Evolutionary conservation across 2,797 vertebrate genomes (phyloP).

Genomic region (Forpus xanthops): DNA sequence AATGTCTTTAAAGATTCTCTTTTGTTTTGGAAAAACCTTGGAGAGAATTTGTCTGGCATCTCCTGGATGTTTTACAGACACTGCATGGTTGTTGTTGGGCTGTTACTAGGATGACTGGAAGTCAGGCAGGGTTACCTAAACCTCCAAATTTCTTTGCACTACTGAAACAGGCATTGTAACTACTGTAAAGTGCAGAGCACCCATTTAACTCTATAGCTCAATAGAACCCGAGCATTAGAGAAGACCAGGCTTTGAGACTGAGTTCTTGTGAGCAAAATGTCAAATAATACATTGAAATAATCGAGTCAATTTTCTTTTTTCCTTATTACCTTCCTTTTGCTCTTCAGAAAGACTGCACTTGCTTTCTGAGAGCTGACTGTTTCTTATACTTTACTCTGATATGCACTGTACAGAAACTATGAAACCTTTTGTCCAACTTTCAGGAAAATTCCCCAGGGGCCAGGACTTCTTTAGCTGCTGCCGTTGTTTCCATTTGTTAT

Average conservation of each 20-base stretch:
- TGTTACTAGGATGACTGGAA: constrained; percentile 46
- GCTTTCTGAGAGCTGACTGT: neutral
- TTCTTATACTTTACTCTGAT: neutral
- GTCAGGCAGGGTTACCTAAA: constrained; percentile 41
- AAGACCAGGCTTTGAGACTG: neutral
- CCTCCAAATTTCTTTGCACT: neutral
- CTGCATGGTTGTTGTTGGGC: neutral
- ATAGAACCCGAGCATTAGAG: neutral
- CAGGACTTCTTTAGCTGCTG: neutral
- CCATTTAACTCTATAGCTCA: neutral
- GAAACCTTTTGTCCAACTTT: constrained; percentile 12
- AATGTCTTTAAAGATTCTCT: constrained; percentile 37
- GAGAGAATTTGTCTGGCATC: constrained; percentile 51
- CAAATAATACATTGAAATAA: neutral
- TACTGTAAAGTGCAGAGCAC: neutral
- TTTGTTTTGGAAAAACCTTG: constrained; percentile 54
- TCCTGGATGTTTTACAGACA: constrained; percentile 30
- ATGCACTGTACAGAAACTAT: neutral
- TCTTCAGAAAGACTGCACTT: neutral
- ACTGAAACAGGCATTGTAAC: neutral
- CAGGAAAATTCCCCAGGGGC: neutral
- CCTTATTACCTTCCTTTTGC: neutral
- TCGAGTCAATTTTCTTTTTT: neutral
- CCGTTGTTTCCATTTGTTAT: neutral
- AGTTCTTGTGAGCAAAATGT: neutral